phyloP scores from a whole-genome alignment of 2,113 vertebrate species.

The Centropus unirufus region DNA sequence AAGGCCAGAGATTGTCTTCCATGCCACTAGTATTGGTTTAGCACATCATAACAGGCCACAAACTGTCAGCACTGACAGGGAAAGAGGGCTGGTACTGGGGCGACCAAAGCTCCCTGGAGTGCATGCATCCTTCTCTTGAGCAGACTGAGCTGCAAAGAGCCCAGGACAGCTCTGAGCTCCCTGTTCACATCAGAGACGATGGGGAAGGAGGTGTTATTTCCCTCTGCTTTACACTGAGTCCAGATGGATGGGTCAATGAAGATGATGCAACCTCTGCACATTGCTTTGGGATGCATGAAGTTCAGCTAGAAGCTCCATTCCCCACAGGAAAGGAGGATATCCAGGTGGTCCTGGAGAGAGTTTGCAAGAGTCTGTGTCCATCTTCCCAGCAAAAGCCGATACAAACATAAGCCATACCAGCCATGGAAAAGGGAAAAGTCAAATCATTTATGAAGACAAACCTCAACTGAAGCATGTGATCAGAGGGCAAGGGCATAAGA shows the following conservation, averaged over 20 bases:
- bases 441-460: not conserved
- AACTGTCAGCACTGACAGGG: not conserved
- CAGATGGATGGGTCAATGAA: constrained; percentile 30
- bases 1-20: not conserved
- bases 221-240: not conserved
- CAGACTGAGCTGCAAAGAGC: not conserved
- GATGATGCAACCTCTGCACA: not conserved
- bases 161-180: not conserved
- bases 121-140: not conserved
- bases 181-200: not conserved
- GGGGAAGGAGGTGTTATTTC: not conserved
- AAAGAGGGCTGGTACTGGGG: not conserved
- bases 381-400: not conserved
- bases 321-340: not conserved
- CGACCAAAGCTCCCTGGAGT: not conserved
- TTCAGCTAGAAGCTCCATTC: constrained; percentile 18
- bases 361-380: not conserved
- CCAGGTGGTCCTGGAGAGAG: not conserved
- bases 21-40: not conserved
- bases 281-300: constrained; percentile 53
- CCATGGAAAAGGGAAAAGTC: not conserved
- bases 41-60: not conserved
- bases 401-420: not conserved
- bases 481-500: not conserved
- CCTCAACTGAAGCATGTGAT: not conserved